Conservation (phyloP, 2,113 vertebrate species). For the Apeltes quadracus region DNA sequence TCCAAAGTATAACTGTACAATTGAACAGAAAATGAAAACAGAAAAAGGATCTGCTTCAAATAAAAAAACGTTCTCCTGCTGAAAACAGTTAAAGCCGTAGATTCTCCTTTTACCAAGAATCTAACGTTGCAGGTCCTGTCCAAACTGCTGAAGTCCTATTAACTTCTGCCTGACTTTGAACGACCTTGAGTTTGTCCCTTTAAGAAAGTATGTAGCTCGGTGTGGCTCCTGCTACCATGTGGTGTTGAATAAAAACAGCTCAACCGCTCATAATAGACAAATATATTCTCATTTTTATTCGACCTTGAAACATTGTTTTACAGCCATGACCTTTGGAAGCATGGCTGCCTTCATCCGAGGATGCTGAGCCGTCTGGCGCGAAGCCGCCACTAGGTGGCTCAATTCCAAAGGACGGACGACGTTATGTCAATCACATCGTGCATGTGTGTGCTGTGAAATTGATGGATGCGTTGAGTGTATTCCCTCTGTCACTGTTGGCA, state of each 20-base stretch:
- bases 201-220: neutral
- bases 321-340: conserved; percentile 22
- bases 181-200: neutral
- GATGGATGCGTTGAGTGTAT: neutral
- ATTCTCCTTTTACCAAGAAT: neutral
- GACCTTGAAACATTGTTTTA: neutral
- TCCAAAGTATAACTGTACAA: neutral
- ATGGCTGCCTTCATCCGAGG: conserved; percentile 29
- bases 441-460: neutral
- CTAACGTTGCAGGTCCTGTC: no score
- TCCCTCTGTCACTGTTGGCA: no score
- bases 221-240: neutral
- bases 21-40: neutral
- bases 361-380: neutral
- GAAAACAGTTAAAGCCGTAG: neutral
- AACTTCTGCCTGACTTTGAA: conserved; percentile 39
- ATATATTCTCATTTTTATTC: neutral
- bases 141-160: neutral
- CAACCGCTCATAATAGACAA: neutral
- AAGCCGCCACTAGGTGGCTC: conserved; percentile 59
- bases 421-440: neutral
- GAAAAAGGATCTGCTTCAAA: neutral
- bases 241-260: neutral
- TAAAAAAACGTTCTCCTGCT: neutral
- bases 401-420: neutral